These are phyloP conservation scores for Alectura lathami DNA, from an alignment of 2,113 vertebrate genomes.

Conservation along the genomic window DNA sequence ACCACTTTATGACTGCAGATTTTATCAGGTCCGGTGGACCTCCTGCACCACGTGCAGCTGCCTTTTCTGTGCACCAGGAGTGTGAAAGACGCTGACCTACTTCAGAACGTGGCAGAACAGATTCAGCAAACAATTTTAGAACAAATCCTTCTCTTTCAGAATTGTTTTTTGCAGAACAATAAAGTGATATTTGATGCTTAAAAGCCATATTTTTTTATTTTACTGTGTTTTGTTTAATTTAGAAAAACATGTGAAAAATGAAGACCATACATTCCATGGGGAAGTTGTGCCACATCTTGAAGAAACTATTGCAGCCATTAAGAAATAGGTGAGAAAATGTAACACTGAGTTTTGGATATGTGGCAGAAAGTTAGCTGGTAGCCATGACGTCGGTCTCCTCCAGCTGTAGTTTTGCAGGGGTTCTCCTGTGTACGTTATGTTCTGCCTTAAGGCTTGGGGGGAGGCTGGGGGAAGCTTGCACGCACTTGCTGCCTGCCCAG, in stretches of 20 bases:
- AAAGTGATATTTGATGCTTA: neutral
- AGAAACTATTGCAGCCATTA: constrained; percentile 74
- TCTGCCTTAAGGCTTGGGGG: neutral
- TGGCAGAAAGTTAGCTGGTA: neutral
- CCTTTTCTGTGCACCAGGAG: neutral
- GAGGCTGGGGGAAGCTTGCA: neutral
- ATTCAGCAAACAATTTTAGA: neutral
- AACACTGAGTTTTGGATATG: neutral
- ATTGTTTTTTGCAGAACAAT: neutral
- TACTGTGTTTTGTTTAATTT: constrained; percentile 40
- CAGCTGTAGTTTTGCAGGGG: neutral
- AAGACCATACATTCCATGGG: constrained; percentile 67
- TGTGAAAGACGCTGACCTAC: constrained; percentile 4
- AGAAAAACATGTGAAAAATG: constrained; percentile 77
- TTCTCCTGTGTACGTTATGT: neutral
- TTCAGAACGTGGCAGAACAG: neutral
- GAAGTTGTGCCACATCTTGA: constrained; percentile 77
- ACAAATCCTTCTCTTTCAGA: neutral
- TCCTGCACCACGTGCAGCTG: neutral
- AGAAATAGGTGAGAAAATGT: constrained; percentile 73
- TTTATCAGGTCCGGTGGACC: neutral
- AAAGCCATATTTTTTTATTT: neutral
- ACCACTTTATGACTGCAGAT: neutral
- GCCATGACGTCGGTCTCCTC: neutral
- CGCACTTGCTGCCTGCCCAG: neutral